phyloP scores from a whole-genome alignment of 2,797 vertebrate genomes.

The Clarias fuscus region DNA sequence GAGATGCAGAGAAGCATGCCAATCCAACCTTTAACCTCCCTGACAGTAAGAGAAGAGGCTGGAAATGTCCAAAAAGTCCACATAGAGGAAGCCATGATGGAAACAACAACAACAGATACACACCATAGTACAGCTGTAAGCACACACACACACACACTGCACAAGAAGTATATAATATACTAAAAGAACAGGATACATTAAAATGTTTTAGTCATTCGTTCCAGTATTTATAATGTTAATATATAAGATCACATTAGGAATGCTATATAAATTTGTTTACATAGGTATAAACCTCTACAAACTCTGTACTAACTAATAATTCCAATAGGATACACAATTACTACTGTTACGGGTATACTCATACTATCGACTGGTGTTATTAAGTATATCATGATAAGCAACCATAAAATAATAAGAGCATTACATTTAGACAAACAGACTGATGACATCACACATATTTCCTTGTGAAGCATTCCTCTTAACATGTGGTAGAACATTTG shows the following conservation, averaged over 20 bases:
- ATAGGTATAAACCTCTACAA: background rate
- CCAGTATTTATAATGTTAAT: background rate
- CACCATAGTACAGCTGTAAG: constrained; percentile 12
- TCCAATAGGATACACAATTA: background rate
- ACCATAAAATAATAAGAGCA: background rate
- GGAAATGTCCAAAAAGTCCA: constrained; percentile 52
- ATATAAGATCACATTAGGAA: background rate
- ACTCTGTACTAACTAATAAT: background rate
- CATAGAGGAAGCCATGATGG: constrained; percentile 61
- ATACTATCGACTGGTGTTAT: too few species aligned
- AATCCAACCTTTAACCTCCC: constrained; percentile 54
- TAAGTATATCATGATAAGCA: background rate
- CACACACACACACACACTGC: background rate
- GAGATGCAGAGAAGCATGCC: constrained; percentile 44
- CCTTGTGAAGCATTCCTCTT: background rate
- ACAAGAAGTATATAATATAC: background rate
- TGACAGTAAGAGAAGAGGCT: constrained; percentile 51
- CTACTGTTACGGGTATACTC: background rate
- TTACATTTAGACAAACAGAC: background rate
- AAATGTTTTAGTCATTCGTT: background rate
- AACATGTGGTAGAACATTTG: background rate
- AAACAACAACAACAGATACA: constrained; percentile 51
- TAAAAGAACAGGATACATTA: background rate
- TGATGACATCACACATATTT: background rate
- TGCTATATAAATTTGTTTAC: background rate